phyloP scores from a whole-genome alignment of 92 coral and sea anemone genomes.

The Siderastrea radians region DNA sequence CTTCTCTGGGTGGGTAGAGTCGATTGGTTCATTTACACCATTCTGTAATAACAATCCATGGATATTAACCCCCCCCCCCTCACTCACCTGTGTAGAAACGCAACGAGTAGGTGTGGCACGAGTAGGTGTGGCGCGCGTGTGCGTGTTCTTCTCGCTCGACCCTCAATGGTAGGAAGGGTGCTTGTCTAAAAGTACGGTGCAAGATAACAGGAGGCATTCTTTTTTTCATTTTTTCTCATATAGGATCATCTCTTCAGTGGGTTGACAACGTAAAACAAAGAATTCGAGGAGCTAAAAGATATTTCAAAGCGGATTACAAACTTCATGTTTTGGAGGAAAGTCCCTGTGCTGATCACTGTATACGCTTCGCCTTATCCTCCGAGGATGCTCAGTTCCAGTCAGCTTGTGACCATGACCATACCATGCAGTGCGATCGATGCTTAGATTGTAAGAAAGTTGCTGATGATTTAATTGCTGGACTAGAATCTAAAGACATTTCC shows the following conservation, averaged over 20 bases:
- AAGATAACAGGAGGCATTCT: too few relatives aligned
- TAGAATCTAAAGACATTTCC: slow-evolving; percentile 15
- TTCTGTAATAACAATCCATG: too few relatives aligned
- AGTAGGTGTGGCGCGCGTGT: too few relatives aligned
- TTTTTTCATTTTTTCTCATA: too few relatives aligned
- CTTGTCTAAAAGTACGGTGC: too few relatives aligned
- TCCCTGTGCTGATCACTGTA: slow-evolving; percentile 49
- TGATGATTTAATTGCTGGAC: slow-evolving; percentile 17
- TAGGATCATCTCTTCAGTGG: slow-evolving; percentile 41
- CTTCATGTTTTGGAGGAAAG: slow-evolving; percentile 44
- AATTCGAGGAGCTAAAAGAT: slow-evolving; percentile 37
- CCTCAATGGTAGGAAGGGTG: too few relatives aligned
- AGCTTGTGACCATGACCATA: slow-evolving; percentile 31
- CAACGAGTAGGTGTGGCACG: too few relatives aligned
- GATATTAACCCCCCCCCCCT: too few relatives aligned
- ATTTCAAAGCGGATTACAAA: slow-evolving; percentile 55
- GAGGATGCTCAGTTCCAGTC: slow-evolving; percentile 18
- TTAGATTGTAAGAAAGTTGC: slow-evolving; percentile 4
- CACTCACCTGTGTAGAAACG: too few relatives aligned
- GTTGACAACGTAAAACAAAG: slow-evolving; percentile 27
- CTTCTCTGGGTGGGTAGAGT: slow-evolving; percentile 39
- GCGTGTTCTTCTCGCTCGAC: too few relatives aligned
- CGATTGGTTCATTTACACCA: too few relatives aligned
- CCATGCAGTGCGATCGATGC: slow-evolving; percentile 27
- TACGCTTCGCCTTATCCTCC: slow-evolving; percentile 19